Evolutionary conservation across 2,797 vertebrate species (phyloP).

Genomic region (Neosalanx taihuensis): DNA sequence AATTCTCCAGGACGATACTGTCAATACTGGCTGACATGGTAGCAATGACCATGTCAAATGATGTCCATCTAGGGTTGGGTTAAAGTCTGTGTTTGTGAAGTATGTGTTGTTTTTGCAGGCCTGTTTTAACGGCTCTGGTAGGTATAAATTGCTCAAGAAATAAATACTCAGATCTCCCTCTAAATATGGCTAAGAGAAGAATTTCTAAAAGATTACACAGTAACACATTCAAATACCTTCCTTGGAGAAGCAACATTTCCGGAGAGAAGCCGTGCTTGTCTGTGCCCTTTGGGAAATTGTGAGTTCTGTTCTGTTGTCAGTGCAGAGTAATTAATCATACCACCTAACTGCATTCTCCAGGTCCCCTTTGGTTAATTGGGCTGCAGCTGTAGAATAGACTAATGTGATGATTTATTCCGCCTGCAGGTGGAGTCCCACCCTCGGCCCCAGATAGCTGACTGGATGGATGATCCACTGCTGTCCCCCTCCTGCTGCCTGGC

Average conservation of each 20-base stretch:
- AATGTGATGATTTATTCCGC: slow-evolving; percentile 69
- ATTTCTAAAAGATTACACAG: slow-evolving; percentile 25
- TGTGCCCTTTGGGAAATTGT: slow-evolving; percentile 50
- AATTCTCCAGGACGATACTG: slow-evolving; percentile 2
- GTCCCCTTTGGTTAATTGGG: slow-evolving; percentile 71
- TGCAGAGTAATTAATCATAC: slow-evolving; percentile 67
- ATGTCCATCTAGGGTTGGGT: background rate
- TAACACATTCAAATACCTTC: slow-evolving; percentile 29
- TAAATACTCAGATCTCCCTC: background rate
- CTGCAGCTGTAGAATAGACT: slow-evolving; percentile 59
- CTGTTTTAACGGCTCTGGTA: no score
- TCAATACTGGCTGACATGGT: slow-evolving; percentile 2
- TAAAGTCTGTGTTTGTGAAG: background rate
- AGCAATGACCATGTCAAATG: background rate
- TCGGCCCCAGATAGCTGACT: slow-evolving; percentile 38
- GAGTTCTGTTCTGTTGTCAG: slow-evolving; percentile 53
- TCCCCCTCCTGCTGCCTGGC: slow-evolving; percentile 30
- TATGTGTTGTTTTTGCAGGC: background rate
- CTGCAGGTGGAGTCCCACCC: slow-evolving; percentile 46
- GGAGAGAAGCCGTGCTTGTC: slow-evolving; percentile 34
- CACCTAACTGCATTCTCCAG: slow-evolving; percentile 58
- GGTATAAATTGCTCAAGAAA: background rate
- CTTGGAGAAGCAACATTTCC: slow-evolving; percentile 38
- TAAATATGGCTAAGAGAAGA: slow-evolving; percentile 28
- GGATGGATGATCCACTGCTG: slow-evolving; percentile 57